phyloP scores from a whole-genome alignment of 2,113 vertebrate genomes.

The Dendropsophus ebraccatus region DNA sequence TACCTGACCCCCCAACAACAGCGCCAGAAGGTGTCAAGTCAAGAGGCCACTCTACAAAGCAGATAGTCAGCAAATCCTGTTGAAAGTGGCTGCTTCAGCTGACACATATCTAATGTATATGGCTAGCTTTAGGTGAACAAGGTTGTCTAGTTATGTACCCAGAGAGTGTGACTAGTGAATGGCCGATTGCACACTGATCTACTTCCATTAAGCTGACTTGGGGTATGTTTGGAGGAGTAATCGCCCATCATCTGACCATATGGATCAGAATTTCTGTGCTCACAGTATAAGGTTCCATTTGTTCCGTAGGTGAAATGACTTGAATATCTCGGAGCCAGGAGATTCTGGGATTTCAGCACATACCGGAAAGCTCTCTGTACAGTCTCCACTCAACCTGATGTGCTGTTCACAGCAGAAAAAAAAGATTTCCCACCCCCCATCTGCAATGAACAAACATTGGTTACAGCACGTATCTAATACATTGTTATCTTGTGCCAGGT shows the following conservation, averaged over 20 bases:
- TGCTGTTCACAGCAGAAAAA: slow-evolving; percentile 41
- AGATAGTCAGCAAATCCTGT: too few species aligned
- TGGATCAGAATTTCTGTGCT: not conserved
- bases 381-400: not conserved
- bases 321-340: not conserved
- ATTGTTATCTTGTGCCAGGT: slow-evolving; percentile 25
- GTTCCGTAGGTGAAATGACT: slow-evolving; percentile 14
- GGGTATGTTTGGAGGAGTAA: not conserved
- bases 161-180: too few species aligned
- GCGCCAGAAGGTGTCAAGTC: too few species aligned
- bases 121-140: too few species aligned
- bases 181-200: not conserved
- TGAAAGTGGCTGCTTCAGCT: too few species aligned
- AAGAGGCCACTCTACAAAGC: too few species aligned
- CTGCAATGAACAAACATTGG: not conserved
- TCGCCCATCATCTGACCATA: not conserved
- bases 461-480: slow-evolving; percentile 15
- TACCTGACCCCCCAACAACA: too few species aligned
- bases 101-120: too few species aligned
- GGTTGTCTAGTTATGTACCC: too few species aligned
- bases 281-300: slow-evolving; percentile 32
- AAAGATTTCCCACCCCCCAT: not conserved
- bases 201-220: not conserved
- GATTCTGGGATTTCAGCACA: slow-evolving; percentile 13
- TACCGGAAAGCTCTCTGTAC: not conserved